Evolutionary conservation across 2,113 vertebrate species (phyloP).

Genomic region (Psettodes erumei): DNA sequence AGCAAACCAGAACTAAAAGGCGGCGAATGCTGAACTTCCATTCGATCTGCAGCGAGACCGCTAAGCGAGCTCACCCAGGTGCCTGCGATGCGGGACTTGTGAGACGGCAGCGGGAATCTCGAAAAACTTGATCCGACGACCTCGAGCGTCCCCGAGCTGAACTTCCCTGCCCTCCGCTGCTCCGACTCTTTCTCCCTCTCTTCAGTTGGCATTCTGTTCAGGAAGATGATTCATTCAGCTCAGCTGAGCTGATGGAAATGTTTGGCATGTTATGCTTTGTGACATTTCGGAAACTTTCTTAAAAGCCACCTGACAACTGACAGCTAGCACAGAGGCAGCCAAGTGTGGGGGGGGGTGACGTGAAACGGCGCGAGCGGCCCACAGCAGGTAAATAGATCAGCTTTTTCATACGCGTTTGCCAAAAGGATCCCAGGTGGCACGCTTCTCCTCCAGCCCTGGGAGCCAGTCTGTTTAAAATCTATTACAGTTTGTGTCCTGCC

Average conservation of each 20-base stretch:
- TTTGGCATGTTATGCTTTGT: conserved; percentile 7
- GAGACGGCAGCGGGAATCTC: background rate
- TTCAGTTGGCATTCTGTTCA: conserved; percentile 16
- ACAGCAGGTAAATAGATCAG: conserved; percentile 50
- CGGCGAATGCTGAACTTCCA: background rate
- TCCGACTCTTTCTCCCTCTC: background rate
- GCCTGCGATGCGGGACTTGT: background rate
- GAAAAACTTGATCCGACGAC: background rate
- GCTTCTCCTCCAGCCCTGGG: conserved; percentile 48
- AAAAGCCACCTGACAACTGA: conserved; percentile 38
- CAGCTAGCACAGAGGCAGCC: conserved; percentile 7
- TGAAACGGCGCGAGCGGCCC: conserved; percentile 22
- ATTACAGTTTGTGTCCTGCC: conserved; percentile 61
- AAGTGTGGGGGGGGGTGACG: background rate
- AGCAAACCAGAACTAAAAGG: background rate
- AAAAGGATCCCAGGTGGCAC: conserved; percentile 43
- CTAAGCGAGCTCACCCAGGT: background rate
- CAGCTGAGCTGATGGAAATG: conserved; percentile 27
- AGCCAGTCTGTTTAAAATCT: conserved; percentile 66
- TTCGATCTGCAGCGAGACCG: background rate
- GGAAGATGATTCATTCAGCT: background rate
- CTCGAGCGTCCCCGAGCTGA: background rate
- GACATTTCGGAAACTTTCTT: conserved; percentile 29
- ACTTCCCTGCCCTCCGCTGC: background rate
- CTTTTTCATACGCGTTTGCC: conserved; percentile 41